A percentile compares a stretch with the other conserved stretches of the same genome.
These are phyloP conservation scores for Parnassius glacialis DNA, from an alignment of 2,888 invertebrate genomes.

Conservation along the genomic window DNA sequence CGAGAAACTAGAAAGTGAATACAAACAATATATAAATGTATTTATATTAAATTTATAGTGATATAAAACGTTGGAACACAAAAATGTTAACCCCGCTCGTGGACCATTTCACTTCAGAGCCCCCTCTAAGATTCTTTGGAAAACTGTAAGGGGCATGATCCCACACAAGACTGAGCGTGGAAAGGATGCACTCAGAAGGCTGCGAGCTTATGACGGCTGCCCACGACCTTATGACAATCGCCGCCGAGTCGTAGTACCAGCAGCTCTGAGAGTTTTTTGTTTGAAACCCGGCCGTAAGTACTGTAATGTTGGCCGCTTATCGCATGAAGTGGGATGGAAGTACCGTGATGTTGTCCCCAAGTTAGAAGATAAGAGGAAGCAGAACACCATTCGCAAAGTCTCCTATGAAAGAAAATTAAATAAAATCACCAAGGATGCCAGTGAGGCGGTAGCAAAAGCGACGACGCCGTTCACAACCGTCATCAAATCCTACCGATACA, in stretches of 20 bases:
- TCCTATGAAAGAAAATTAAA: constrained; percentile 90
- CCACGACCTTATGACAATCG: constrained; percentile 98
- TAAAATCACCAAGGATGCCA: constrained; percentile 93
- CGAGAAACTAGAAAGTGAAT: neutral
- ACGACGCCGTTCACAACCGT: constrained; percentile 92
- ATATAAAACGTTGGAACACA: too few species aligned
- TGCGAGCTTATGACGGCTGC: constrained; percentile 97
- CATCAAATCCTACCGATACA: constrained; percentile 94
- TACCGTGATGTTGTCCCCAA: constrained; percentile 98
- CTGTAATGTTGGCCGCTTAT: constrained; percentile 96
- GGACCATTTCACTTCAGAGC: constrained; percentile 99
- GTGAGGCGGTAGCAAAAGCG: constrained; percentile 88
- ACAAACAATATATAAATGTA: neutral
- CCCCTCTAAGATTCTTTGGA: constrained; percentile 98
- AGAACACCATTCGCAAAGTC: constrained; percentile 88
- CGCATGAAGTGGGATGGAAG: constrained; percentile 99
- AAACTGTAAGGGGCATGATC: constrained; percentile 99
- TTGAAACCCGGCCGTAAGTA: constrained; percentile 98
- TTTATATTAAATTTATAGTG: too few species aligned
- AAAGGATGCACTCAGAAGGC: constrained; percentile 92
- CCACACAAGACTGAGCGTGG: constrained; percentile 99
- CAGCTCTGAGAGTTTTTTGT: constrained; percentile 96
- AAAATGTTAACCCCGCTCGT: constrained; percentile 97
- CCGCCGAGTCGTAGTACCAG: constrained; percentile 96
- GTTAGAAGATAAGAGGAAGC: constrained; percentile 96